These are phyloP conservation scores for Limanda limanda DNA, from an alignment of 2,113 vertebrate genomes.

Conservation along the genomic window DNA sequence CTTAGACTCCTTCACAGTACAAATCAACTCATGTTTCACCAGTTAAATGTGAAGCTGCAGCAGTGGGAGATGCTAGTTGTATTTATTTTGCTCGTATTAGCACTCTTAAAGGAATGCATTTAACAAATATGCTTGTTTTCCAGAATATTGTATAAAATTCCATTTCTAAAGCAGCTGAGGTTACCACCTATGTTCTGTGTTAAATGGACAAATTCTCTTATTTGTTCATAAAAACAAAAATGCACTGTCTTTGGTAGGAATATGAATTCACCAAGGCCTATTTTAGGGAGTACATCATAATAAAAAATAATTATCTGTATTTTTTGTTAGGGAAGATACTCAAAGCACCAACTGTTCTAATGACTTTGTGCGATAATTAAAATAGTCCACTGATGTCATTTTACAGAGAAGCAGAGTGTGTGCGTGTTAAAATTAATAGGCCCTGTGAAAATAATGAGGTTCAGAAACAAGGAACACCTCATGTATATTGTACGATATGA, in stretches of 20 bases:
- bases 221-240: no score
- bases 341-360: not conserved
- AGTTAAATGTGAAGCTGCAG: not conserved
- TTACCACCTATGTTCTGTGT: no score
- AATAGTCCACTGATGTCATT: not conserved
- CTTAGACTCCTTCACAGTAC: not conserved
- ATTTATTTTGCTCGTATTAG: not conserved
- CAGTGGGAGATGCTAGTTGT: not conserved
- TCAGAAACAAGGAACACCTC: slow-evolving; percentile 5
- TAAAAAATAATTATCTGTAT: not conserved
- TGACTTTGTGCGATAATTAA: not conserved
- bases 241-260: no score
- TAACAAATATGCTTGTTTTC: no score
- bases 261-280: no score
- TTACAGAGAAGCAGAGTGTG: not conserved
- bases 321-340: not conserved
- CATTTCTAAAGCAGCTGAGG: no score
- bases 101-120: not conserved
- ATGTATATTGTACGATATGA: slow-evolving; percentile 24
- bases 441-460: slow-evolving; percentile 14
- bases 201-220: no score
- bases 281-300: not conserved
- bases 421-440: not conserved
- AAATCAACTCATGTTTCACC: no score
- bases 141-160: no score